Evolutionary conservation across 2,113 vertebrate species (phyloP).

Genomic region (Paradoxurus hermaphroditus): DNA sequence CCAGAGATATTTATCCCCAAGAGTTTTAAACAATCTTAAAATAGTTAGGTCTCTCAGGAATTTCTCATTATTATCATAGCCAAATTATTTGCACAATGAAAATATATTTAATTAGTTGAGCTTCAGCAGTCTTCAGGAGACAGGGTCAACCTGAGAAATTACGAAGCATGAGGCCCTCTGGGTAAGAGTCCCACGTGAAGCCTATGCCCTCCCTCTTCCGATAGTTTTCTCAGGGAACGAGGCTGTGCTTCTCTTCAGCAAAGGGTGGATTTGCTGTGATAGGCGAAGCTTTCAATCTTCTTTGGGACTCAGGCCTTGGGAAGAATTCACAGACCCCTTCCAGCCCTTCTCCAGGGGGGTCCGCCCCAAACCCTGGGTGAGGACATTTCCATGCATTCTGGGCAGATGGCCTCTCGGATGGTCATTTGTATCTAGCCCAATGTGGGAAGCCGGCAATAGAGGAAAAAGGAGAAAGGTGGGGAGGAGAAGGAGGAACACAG

Average conservation of each 20-base stretch:
- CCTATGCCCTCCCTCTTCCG: not conserved
- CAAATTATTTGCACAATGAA: constrained; percentile 53
- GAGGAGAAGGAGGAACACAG: not conserved
- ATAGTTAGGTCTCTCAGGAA: constrained; percentile 11
- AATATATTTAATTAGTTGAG: constrained; percentile 38
- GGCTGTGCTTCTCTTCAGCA: not conserved
- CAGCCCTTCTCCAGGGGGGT: not conserved
- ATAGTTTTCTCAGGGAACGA: not conserved
- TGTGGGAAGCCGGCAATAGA: not conserved
- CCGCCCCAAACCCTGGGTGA: not conserved
- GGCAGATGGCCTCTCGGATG: not conserved
- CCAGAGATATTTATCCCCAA: constrained; percentile 1
- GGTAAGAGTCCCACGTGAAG: not conserved
- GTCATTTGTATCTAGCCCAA: not conserved
- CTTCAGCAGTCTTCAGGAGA: not conserved
- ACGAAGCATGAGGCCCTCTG: not conserved
- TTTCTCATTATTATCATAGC: constrained; percentile 39
- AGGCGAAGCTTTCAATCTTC: not conserved
- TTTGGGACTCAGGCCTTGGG: not conserved
- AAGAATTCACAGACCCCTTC: not conserved
- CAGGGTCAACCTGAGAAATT: not conserved
- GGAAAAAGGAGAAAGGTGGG: not conserved
- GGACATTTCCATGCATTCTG: accelerated
- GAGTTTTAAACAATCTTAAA: constrained; percentile 52
- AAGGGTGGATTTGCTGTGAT: not conserved